Evolutionary conservation across 1,140 invertebrate genomes (phyloP).

Genomic region (Frieseomelitta varia): DNA sequence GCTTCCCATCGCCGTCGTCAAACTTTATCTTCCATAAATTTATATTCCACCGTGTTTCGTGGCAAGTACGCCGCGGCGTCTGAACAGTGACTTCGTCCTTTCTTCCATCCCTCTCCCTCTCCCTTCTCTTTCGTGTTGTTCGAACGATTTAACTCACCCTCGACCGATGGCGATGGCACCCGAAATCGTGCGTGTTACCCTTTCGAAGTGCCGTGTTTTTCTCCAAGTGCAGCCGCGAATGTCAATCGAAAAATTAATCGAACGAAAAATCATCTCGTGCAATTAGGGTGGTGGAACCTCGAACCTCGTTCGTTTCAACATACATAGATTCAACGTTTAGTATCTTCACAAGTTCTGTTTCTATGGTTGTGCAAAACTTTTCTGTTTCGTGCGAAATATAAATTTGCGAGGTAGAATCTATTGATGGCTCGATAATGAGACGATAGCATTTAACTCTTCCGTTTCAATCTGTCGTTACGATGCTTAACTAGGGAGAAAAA

Average conservation of each 20-base stretch:
- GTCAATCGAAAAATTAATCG: not conserved
- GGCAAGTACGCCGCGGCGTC: not conserved
- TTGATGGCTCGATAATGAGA: not conserved
- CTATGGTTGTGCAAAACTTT: no score
- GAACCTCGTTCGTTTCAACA: not conserved
- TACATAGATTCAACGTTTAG: not conserved
- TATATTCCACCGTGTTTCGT: constrained; percentile 36
- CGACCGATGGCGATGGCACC: not conserved
- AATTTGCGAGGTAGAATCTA: no score
- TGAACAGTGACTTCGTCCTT: constrained; percentile 25
- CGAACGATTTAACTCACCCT: constrained; percentile 32
- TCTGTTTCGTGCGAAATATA: no score
- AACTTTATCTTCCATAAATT: constrained; percentile 56
- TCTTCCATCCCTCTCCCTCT: not conserved
- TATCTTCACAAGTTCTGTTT: no score
- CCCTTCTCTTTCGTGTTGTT: not conserved
- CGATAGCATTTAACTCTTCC: not conserved
- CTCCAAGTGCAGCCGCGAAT: not conserved
- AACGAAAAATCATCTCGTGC: not conserved
- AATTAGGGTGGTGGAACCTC: not conserved
- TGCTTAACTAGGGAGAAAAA: not conserved
- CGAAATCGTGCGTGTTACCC: not conserved
- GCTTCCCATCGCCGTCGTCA: constrained; percentile 42
- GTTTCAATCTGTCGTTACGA: constrained; percentile 38
- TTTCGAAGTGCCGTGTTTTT: not conserved